Evolutionary conservation across 2,797 vertebrate genomes (phyloP), one percentile per base, ranked within the genome.

Genomic region (Sebastes ruberrimus): DNA sequence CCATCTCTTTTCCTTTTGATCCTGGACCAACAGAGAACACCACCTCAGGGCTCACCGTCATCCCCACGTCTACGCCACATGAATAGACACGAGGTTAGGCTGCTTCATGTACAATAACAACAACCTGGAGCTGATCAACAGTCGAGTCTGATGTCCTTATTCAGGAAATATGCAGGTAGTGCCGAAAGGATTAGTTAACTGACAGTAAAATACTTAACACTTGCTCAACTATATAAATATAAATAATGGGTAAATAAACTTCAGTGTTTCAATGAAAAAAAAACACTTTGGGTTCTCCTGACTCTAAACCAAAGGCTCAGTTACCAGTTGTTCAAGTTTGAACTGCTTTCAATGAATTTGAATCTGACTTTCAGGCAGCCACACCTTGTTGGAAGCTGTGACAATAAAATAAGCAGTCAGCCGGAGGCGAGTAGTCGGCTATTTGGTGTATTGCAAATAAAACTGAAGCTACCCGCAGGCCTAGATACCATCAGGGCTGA

Each of bases 1-100:
- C 68, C 49, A 71, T 67, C 68, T 70, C 35, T 61, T 75, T 38
- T 60, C 52, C 46, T 88, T 78, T 78, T 78, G 49, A 88, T 67
- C 64, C 32, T 23, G 30, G 30, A 71, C 33, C 67, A 74, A 66
- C 62, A 61, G 23, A 81, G 33, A 82, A 65, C 52, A 57, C 30
- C 30, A 27, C 64, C 68, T 53, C 59, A n/a, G 42, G 78, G 56
- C 61, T 60, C 27, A n/a, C 69, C 27, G 67, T 57, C 57, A 46
- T 33, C 55, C 35, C 60, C 55, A 55, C 6, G 14, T 70, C 68
- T 30, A 8, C 20, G n/a, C 66, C 69, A 23, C 71, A 63, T 61
- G 27, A 66, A 66, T 22, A 72, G 35, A 70, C 60, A 14, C 8
- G 10, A 69, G 33, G 64, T 57, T 11, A 27, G 55, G 55, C 77